Base-by-base conservation (phyloP, 1,140 invertebrate genomes). In the Camponotus pennsylvanicus region DNA sequence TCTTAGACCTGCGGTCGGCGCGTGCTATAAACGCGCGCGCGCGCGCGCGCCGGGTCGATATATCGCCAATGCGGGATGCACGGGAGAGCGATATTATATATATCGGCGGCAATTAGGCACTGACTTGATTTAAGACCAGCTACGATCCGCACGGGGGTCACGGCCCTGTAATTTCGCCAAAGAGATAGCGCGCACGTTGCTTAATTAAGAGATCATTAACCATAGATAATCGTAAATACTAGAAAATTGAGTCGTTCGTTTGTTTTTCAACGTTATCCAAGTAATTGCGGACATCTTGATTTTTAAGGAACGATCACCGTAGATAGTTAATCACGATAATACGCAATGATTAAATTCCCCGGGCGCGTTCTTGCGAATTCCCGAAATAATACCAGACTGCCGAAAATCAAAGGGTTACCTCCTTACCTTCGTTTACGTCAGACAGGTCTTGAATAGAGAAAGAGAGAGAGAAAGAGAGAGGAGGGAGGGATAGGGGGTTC, bases 321-420 rank as follows among this genome's bases (percentile, higher is more conserved):
- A 37, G 55, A 64, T 71, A 37, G 59, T 86, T n/a, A 49, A 52
- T 18, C 40, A 6, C 40, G 49, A 55, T 82, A 21, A 59, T 69
- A 64, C 52, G 59, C n/a, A 27, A 55, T 78, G 78, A 89, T 89
- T 79, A 88, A 85, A 63, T 70, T 85, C 61, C n/a, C 57, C 67
- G 13, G 21, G 2, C 37, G 21, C 75, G 73, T 85, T 88, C 64
- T 88, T 89, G 80, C 69, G 86, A 78, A 90, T 90, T 90, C 80
- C 42, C 40, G n/a, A 83, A 90, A 59, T 90, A 90, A 90, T 90
- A 45, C 70, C 64, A 61, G 73, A 57, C 80, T 67, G 66, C 70
- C 15, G 86, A 63, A 90, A 90, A 90, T 90, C 88, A 90, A 67
- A 82, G 89, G 49, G 86, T 88, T 90, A 66, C 32, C 71, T 55